Evolutionary conservation across 2,797 vertebrate species (phyloP).

Genomic region (Mormyrops attenuatus): DNA sequence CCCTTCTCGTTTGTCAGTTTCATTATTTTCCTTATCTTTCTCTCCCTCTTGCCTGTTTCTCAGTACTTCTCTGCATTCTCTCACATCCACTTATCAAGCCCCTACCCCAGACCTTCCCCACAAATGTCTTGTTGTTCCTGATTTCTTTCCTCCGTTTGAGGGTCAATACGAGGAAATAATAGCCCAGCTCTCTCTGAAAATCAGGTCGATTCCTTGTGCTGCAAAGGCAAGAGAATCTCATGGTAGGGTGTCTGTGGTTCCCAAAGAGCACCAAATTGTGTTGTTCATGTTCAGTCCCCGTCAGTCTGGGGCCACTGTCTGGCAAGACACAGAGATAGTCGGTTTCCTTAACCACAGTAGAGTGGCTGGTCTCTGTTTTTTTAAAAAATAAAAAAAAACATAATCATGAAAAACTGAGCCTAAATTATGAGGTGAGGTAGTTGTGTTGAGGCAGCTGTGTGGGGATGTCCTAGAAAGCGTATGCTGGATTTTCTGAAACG

Average conservation of each 20-base stretch:
- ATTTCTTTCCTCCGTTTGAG: background rate
- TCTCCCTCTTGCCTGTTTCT: slow-evolving; percentile 12
- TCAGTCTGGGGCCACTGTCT: background rate
- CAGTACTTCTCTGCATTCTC: slow-evolving; percentile 1
- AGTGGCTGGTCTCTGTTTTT: background rate
- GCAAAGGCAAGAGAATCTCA: slow-evolving; percentile 22
- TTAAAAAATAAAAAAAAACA: background rate
- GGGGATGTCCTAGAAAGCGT: background rate
- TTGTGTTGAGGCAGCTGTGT: background rate
- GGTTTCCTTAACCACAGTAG: background rate
- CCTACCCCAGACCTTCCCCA: background rate
- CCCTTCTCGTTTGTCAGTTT: background rate
- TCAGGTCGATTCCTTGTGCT: slow-evolving; percentile 10
- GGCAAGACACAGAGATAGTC: background rate
- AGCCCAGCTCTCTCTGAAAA: slow-evolving; percentile 26
- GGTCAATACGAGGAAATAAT: slow-evolving; percentile 29
- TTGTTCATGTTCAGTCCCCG: background rate
- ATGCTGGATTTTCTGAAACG: background rate
- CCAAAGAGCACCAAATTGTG: background rate
- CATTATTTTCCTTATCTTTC: background rate
- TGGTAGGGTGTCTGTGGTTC: slow-evolving; percentile 11
- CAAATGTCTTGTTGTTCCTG: slow-evolving; percentile 16
- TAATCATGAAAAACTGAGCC: background rate
- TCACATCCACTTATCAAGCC: slow-evolving; percentile 3
- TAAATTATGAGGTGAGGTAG: background rate